These are phyloP conservation scores for Phataginus tetradactyla DNA, from an alignment of 2,797 vertebrate species.

Conservation along the genomic window DNA sequence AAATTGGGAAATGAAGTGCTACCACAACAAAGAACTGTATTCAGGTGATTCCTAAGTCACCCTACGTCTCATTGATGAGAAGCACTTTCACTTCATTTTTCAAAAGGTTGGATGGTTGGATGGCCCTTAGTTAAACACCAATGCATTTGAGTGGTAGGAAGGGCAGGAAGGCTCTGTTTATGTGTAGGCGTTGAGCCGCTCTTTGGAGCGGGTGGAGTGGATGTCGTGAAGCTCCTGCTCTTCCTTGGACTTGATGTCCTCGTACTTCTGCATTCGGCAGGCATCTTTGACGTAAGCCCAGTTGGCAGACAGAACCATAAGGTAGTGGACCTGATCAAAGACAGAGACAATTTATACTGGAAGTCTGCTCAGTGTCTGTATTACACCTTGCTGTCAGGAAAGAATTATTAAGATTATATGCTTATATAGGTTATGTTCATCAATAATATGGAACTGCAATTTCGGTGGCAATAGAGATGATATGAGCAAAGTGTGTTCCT, in stretches of 20 bases:
- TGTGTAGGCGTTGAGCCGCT: conserved; percentile 99
- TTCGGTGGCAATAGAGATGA: neutral
- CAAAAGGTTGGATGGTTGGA: conserved; percentile 84
- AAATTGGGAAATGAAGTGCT: conserved; percentile 87
- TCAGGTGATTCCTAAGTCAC: conserved; percentile 83
- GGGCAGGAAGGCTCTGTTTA: conserved; percentile 85
- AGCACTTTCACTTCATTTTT: conserved; percentile 87
- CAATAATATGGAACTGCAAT: neutral
- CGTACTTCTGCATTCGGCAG: conserved; percentile 99
- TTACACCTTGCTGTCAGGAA: neutral
- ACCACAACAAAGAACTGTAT: conserved; percentile 85
- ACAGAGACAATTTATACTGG: conserved; percentile 38
- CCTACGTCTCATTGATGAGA: conserved; percentile 87
- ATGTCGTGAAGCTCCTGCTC: conserved; percentile 99
- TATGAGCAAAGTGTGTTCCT: neutral
- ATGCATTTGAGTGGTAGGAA: conserved; percentile 85
- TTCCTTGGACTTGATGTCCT: conserved; percentile 99
- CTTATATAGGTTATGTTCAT: neutral
- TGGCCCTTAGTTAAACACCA: conserved; percentile 88
- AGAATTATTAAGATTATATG: neutral
- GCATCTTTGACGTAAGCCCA: conserved; percentile 99
- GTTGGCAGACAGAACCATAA: conserved; percentile 99
- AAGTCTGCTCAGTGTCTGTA: neutral
- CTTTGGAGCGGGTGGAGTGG: conserved; percentile 99
- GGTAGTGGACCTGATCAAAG: conserved; percentile 94